Evolutionary conservation across 2,113 vertebrate genomes (phyloP).

Genomic region (Nibea coibor): DNA sequence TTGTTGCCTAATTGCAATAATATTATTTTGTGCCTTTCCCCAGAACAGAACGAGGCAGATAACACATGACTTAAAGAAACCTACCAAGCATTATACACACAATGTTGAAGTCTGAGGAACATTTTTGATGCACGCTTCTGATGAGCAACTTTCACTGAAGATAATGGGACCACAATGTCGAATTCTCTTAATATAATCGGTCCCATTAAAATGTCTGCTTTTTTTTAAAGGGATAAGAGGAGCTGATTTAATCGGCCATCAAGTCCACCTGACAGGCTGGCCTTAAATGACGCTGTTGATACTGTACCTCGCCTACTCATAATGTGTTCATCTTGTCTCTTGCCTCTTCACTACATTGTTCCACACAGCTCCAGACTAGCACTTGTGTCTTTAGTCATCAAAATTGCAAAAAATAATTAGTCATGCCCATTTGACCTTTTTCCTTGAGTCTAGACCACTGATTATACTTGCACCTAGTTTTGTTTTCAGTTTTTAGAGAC

Average conservation of each 20-base stretch:
- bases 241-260: constrained; percentile 33
- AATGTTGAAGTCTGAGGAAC: too few relatives aligned
- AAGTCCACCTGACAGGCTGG: constrained; percentile 8
- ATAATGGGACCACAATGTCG: not conserved
- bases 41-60: not conserved
- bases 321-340: constrained; percentile 9
- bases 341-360: not conserved
- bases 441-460: not conserved
- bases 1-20: not conserved
- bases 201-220: constrained; percentile 38
- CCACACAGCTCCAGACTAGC: not conserved
- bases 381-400: not conserved
- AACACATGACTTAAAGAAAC: too few relatives aligned
- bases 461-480: not conserved
- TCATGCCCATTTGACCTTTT: too few relatives aligned
- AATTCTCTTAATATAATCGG: not conserved
- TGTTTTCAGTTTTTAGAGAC: not conserved
- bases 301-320: not conserved
- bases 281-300: constrained; percentile 29
- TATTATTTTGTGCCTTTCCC: not conserved
- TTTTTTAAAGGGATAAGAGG: constrained; percentile 31
- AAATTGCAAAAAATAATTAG: not conserved
- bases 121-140: not conserved
- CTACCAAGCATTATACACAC: too few relatives aligned
- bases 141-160: not conserved